Evolutionary conservation across 2,113 vertebrate genomes (phyloP).

Genomic region (Orientallactaga bullata): DNA sequence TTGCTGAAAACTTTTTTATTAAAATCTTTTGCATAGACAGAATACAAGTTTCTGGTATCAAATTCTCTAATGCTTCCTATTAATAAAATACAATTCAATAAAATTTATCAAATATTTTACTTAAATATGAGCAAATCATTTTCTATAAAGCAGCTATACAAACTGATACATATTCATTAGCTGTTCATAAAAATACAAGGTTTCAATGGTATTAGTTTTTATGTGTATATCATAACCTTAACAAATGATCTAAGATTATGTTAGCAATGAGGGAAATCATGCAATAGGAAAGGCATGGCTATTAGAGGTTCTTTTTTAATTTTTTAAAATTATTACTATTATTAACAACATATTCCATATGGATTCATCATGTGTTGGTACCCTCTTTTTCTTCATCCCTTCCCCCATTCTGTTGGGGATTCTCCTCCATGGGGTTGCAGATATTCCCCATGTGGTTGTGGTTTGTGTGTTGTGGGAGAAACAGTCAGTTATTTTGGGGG

Average conservation of each 20-base stretch:
- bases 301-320: background rate
- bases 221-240: background rate
- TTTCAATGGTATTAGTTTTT: constrained; percentile 38
- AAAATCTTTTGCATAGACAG: constrained; percentile 20
- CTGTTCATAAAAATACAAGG: background rate
- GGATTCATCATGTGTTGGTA: too few species aligned
- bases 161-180: background rate
- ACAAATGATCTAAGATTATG: constrained; percentile 11
- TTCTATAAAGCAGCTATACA: too few species aligned
- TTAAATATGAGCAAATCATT: constrained; percentile 17
- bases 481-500: too few species aligned
- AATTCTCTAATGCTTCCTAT: constrained; percentile 38
- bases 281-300: background rate
- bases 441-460: too few species aligned
- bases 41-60: background rate
- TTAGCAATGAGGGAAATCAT: background rate
- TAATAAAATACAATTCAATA: constrained; percentile 54
- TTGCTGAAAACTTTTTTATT: background rate
- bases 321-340: too few species aligned
- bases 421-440: too few species aligned
- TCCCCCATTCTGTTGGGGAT: too few species aligned
- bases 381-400: too few species aligned
- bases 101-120: constrained; percentile 59
- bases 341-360: too few species aligned
- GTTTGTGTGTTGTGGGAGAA: too few species aligned